Evolutionary conservation across 1,140 invertebrate genomes (phyloP).

Genomic region (Holcopasites calliopsidis): DNA sequence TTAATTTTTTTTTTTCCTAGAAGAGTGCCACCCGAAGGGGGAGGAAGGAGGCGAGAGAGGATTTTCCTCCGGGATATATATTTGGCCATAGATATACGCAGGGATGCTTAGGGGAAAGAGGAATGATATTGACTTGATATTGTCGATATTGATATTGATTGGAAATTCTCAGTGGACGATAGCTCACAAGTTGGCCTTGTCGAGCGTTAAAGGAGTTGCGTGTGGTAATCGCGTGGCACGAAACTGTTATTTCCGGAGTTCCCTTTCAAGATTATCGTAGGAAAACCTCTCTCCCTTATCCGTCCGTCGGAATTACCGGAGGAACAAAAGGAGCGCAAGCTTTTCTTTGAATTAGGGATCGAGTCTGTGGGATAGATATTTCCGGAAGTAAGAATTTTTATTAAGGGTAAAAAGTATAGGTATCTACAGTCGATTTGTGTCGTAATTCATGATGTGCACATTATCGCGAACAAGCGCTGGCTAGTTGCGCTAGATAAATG

Average conservation of each 20-base stretch:
- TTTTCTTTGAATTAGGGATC: no score
- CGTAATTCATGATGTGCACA: slow-evolving; percentile 37
- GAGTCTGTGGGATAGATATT: no score
- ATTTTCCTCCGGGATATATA: slow-evolving; percentile 34
- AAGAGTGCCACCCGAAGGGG: no score
- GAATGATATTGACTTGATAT: no score
- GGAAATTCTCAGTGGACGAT: slow-evolving; percentile 17
- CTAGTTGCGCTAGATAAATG: slow-evolving; percentile 36
- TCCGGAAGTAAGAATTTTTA: no score
- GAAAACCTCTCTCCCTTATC: not conserved
- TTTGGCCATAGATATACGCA: slow-evolving; percentile 22
- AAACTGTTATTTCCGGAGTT: slow-evolving; percentile 2
- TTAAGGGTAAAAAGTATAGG: no score
- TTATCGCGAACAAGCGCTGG: slow-evolving; percentile 22
- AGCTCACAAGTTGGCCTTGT: not conserved
- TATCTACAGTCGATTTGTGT: slow-evolving; percentile 38
- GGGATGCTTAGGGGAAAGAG: not conserved
- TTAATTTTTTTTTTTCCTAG: slow-evolving; percentile 29
- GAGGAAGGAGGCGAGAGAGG: not conserved
- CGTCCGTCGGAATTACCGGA: no score
- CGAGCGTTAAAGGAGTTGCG: not conserved
- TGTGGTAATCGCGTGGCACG: slow-evolving; percentile 8
- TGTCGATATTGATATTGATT: slow-evolving; percentile 45
- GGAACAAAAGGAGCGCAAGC: no score
- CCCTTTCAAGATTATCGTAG: not conserved